Evolutionary conservation across 2,888 invertebrate species (phyloP).

Genomic region (Esperia sulphurella): DNA sequence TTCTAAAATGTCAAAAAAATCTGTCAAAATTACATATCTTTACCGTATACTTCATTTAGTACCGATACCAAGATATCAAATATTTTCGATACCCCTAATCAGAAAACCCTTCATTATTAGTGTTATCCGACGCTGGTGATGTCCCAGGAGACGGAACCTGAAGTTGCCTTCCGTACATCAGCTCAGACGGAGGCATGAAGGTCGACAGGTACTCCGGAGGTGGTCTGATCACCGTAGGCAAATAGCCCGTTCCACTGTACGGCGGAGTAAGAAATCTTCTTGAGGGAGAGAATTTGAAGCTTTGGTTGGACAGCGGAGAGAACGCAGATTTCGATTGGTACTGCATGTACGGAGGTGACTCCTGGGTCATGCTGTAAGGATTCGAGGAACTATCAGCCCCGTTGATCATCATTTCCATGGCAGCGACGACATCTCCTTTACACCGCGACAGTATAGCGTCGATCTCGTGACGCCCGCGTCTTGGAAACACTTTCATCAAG

Average conservation of each 20-base stretch:
- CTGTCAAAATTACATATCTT: too few relatives aligned
- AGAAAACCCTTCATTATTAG: conserved; percentile 72
- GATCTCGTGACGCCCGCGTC: conserved; percentile 90
- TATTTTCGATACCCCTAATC: conserved; percentile 53
- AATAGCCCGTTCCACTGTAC: conserved; percentile 89
- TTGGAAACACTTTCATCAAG: conserved; percentile 92
- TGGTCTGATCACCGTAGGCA: conserved; percentile 86
- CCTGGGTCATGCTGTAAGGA: conserved; percentile 61
- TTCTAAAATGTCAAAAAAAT: too few relatives aligned
- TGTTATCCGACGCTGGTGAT: conserved; percentile 72
- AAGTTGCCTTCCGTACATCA: conserved; percentile 68
- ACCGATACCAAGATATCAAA: conserved; percentile 30
- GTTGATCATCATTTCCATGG: conserved; percentile 94
- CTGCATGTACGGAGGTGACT: conserved; percentile 65
- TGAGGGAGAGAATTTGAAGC: conserved; percentile 83
- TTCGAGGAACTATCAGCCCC: conserved; percentile 61
- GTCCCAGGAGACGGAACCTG: conserved; percentile 71
- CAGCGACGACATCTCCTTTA: conserved; percentile 93
- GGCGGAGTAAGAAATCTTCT: conserved; percentile 90
- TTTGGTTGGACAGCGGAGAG: conserved; percentile 83
- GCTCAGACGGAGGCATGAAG: conserved; percentile 68
- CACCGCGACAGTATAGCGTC: conserved; percentile 90
- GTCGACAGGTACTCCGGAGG: conserved; percentile 72
- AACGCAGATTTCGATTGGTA: conserved; percentile 86
- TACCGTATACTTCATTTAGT: too few relatives aligned